phyloP scores from a whole-genome alignment of 2,113 vertebrate species.

The Xyrauchen texanus region DNA sequence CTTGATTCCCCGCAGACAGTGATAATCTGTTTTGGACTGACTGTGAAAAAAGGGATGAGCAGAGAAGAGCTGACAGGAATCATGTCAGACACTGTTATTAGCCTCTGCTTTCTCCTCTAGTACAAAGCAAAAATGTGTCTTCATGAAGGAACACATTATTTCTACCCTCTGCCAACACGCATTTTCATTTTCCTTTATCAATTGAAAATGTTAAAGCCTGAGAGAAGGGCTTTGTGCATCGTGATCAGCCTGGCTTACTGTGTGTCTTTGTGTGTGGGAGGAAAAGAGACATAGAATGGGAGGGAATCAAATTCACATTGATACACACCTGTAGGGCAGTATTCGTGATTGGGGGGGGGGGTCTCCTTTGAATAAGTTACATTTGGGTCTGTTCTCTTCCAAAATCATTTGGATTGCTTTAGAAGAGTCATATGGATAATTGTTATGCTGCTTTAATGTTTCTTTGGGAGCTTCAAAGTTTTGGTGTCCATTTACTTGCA shows the following conservation, averaged over 20 bases:
- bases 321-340: too few species aligned
- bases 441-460: too few species aligned
- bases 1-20: slow-evolving; percentile 16
- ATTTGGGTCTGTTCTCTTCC: too few species aligned
- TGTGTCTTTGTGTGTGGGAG: too few species aligned
- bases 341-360: too few species aligned
- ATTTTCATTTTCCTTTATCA: slow-evolving; percentile 48
- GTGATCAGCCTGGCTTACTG: slow-evolving; percentile 25
- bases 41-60: slow-evolving; percentile 2
- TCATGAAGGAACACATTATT: slow-evolving; percentile 47
- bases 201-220: slow-evolving; percentile 33
- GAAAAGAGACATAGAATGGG: too few species aligned
- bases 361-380: too few species aligned
- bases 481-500: too few species aligned
- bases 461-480: too few species aligned
- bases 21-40: slow-evolving; percentile 36
- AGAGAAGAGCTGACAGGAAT: slow-evolving; percentile 21
- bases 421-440: too few species aligned
- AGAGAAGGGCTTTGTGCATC: slow-evolving; percentile 36
- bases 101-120: slow-evolving; percentile 21
- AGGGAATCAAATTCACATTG: too few species aligned
- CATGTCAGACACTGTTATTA: slow-evolving; percentile 48
- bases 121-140: slow-evolving; percentile 44
- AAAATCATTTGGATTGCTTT: too few species aligned
- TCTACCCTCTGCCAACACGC: slow-evolving; percentile 33